Evolutionary conservation across 2,113 vertebrate species (phyloP).

Genomic region (Cervus canadensis): DNA sequence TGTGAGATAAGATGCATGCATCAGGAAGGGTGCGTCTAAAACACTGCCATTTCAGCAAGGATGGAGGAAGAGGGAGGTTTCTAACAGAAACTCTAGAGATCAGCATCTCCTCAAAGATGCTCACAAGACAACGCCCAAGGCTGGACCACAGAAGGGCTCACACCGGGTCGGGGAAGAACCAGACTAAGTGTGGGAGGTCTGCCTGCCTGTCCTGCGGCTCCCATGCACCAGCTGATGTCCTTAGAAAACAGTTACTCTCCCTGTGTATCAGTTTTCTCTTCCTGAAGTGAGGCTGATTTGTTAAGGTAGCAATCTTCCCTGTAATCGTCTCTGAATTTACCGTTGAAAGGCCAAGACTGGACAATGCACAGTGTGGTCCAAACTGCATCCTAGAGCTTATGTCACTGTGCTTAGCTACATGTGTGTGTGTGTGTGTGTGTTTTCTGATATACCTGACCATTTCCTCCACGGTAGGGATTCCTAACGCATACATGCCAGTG

Average conservation of each 20-base stretch:
- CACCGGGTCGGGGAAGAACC: fast-evolving
- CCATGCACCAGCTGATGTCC: too few relatives aligned
- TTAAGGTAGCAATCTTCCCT: neutral
- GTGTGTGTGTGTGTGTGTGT: too few relatives aligned
- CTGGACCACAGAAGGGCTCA: neutral
- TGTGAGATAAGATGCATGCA: conserved; percentile 41
- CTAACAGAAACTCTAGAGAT: neutral
- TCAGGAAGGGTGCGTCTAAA: conserved; percentile 62
- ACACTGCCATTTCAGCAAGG: neutral
- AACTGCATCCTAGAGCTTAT: fast-evolving
- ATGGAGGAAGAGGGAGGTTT: neutral
- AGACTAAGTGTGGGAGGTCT: fast-evolving
- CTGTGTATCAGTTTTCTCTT: neutral
- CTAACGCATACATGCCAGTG: neutral
- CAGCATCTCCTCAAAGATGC: neutral
- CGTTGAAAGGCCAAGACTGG: neutral
- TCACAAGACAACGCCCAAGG: neutral
- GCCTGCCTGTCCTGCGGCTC: fast-evolving
- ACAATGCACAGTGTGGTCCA: fast-evolving
- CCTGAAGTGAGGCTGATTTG: neutral
- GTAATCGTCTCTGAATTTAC: neutral
- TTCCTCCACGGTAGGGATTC: neutral
- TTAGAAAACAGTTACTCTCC: neutral
- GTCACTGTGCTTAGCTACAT: too few relatives aligned
- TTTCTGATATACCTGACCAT: fast-evolving